These are phyloP conservation scores for Strix occidentalis DNA, from an alignment of 2,797 vertebrate genomes.

Conservation along the genomic window DNA sequence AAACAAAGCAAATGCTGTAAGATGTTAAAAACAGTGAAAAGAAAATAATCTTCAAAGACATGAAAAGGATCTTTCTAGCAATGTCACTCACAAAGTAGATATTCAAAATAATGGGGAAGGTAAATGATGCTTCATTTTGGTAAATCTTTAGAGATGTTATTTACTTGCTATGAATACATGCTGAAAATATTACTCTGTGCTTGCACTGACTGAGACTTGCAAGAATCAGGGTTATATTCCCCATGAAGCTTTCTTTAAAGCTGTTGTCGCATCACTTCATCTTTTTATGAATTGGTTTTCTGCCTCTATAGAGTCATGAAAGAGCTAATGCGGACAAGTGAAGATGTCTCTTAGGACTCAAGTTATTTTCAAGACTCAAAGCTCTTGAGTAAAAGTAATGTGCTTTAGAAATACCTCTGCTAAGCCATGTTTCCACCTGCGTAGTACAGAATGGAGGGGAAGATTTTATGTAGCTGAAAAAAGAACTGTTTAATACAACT, in stretches of 20 bases:
- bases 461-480: background rate
- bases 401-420: background rate
- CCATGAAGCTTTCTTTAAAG: background rate
- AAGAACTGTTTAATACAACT: background rate
- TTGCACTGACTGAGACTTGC: background rate
- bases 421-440: background rate
- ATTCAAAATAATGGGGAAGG: background rate
- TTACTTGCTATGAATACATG: background rate
- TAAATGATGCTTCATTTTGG: background rate
- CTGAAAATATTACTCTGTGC: background rate
- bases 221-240: background rate
- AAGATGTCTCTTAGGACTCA: background rate
- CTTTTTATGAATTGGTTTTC: background rate
- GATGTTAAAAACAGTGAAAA: background rate
- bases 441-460: background rate
- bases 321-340: background rate
- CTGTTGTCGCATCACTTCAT: background rate
- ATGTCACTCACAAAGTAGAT: background rate
- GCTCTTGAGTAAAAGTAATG: background rate
- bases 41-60: background rate
- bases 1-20: background rate
- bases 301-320: background rate
- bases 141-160: background rate
- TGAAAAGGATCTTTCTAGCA: background rate
- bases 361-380: slow-evolving; percentile 14